phyloP scores from a whole-genome alignment of 2,797 vertebrate species.

The Phoebastria nigripes region DNA sequence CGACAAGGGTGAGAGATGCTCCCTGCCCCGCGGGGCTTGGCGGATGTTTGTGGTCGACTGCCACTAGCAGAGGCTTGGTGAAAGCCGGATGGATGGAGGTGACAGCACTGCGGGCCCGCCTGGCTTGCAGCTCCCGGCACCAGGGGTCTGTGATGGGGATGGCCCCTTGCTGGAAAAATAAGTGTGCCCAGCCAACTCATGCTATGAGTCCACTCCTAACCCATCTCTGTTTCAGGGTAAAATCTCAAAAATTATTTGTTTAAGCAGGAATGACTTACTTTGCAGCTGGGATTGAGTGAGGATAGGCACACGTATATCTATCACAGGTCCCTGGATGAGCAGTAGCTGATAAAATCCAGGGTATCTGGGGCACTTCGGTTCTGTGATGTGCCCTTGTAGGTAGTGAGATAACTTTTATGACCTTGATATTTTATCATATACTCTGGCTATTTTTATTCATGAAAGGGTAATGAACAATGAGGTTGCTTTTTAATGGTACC shows the following conservation, averaged over 20 bases:
- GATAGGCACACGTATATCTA: neutral
- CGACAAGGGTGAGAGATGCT: constrained; percentile 78
- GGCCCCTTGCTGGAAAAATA: neutral
- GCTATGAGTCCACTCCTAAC: neutral
- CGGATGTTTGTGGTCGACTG: fast-evolving
- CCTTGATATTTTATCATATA: neutral
- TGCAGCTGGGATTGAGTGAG: neutral
- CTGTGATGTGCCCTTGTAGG: neutral
- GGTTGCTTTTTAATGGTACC: neutral
- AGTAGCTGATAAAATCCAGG: neutral
- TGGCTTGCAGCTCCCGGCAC: neutral
- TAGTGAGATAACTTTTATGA: neutral
- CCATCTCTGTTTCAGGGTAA: neutral
- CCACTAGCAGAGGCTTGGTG: neutral
- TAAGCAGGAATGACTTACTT: neutral
- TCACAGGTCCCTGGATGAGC: neutral
- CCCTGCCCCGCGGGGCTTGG: neutral
- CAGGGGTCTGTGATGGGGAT: neutral
- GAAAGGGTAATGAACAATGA: neutral
- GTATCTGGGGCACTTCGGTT: neutral
- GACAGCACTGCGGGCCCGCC: fast-evolving
- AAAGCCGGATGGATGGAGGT: neutral
- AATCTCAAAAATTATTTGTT: neutral
- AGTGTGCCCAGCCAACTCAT: neutral
- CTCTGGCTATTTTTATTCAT: neutral